Base-by-base conservation (phyloP, 2,888 invertebrate species). In the Volucella inanis region DNA sequence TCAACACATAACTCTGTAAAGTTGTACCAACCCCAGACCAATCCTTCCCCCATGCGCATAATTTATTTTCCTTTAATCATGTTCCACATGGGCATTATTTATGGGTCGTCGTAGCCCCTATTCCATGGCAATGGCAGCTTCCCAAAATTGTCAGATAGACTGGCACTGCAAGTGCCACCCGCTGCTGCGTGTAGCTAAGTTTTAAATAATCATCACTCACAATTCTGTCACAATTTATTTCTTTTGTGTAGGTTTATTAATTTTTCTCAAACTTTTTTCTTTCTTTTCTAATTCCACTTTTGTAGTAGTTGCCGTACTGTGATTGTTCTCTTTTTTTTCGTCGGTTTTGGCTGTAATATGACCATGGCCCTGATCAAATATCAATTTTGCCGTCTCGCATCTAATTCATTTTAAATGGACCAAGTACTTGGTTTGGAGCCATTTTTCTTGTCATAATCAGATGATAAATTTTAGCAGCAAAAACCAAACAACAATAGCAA, bases 391-490 rank as follows among this genome's bases (percentile, higher is more conserved):
- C 50, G n/a, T 43, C 12, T 15, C 43, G 45, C 52, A 39, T 67
- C 65, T 77, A 77, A 77, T 74, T 74, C 83, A 74, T 71, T 83
- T 78, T 74, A 78, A 83, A 83, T 78, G 78, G 68, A 78, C 78
- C 74, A 78, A 68, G 64, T 68, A 74, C 68, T 78, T 68, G 55
- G 62, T 57, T 31, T 22, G 52, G 59, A 64, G 64, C 57, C 52
- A 84, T 84, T 84, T 84, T 79, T 84, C 83, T 84, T 84, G 83
- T 84, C 83, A 84, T 70, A 84, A 84, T 64, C 79, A 84, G 83
- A 84, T 84, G 83, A 84, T 79, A 84, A 64, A 79, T 79, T 79
- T 78, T 47, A 31, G 4, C 43, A 31, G 2, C 2, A 39, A 68
- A 59, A 77, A 61, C 15, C 59, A 61, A 62, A 70, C 68, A 55